Evolutionary conservation across 2,888 invertebrate genomes (phyloP).

Genomic region (Falcaria lacertinaria): DNA sequence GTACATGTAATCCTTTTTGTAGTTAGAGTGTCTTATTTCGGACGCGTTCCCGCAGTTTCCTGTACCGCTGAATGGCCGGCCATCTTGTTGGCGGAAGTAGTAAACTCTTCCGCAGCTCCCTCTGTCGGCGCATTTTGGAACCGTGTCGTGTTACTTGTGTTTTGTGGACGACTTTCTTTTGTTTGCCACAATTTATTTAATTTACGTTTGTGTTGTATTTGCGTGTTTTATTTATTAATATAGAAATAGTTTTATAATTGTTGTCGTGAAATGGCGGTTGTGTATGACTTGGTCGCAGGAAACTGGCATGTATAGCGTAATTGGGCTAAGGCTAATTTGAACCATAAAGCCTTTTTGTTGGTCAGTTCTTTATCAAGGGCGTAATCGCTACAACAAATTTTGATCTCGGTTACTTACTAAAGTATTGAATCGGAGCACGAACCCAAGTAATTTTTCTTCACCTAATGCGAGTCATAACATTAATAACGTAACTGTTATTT

Average conservation of each 20-base stretch:
- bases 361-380: too few species aligned
- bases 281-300: not conserved
- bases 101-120: constrained; percentile 74
- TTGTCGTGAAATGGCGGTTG: not conserved
- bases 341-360: not conserved
- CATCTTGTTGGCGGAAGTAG: constrained; percentile 78
- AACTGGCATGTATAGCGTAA: not conserved
- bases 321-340: not conserved
- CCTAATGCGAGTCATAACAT: too few species aligned
- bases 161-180: not conserved
- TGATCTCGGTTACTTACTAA: too few species aligned
- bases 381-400: too few species aligned
- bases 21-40: constrained; percentile 53
- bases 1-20: constrained; percentile 15
- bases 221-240: not conserved
- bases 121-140: constrained; percentile 48
- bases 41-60: constrained; percentile 64
- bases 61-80: constrained; percentile 63
- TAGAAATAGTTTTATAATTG: not conserved
- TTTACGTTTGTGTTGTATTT: not conserved
- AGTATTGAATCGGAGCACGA: too few species aligned
- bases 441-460: too few species aligned
- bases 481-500: too few species aligned
- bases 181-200: not conserved
- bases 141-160: constrained; percentile 33